phyloP scores from a whole-genome alignment of 1,140 invertebrate species.

The Drosophila carrolli region DNA sequence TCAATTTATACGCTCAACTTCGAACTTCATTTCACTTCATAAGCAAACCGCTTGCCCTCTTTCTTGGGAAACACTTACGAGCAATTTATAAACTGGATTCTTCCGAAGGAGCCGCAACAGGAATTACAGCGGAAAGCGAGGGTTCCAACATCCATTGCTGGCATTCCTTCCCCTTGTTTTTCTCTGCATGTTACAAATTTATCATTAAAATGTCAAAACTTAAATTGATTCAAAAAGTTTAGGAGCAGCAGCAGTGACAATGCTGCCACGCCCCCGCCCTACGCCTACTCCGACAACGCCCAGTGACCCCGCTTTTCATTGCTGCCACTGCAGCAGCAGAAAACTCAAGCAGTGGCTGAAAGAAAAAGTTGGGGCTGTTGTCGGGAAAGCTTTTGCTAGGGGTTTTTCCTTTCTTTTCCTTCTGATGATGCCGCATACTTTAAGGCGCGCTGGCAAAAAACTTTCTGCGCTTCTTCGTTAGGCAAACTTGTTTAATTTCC shows the following conservation, averaged over 20 bases:
- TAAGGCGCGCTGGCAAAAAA: constrained; percentile 68
- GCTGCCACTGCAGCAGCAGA: constrained; percentile 10
- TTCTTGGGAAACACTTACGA: constrained; percentile 44
- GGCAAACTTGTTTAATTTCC: constrained; percentile 82
- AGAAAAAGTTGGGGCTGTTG: constrained; percentile 43
- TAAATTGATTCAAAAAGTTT: constrained; percentile 83
- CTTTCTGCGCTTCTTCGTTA: constrained; percentile 70
- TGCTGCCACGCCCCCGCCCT: constrained; percentile 22
- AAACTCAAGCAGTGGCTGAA: constrained; percentile 34
- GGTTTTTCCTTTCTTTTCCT: constrained; percentile 4
- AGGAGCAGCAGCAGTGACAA: constrained; percentile 50
- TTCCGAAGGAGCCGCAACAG: constrained; percentile 24
- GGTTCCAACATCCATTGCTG: constrained; percentile 22
- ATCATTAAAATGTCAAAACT: constrained; percentile 84
- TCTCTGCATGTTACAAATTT: constrained; percentile 73
- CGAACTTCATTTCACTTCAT: constrained; percentile 43
- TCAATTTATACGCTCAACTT: constrained; percentile 28
- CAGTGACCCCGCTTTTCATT: constrained; percentile 19
- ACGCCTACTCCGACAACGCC: background rate
- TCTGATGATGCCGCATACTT: constrained; percentile 62
- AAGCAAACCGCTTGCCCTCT: constrained; percentile 29
- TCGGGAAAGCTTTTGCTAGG: constrained; percentile 16
- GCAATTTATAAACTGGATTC: constrained; percentile 73
- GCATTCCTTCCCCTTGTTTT: constrained; percentile 62
- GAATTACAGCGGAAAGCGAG: constrained; percentile 11